Evolutionary conservation across 1,140 invertebrate species (phyloP).

Genomic region (Sycophila sp.): DNA sequence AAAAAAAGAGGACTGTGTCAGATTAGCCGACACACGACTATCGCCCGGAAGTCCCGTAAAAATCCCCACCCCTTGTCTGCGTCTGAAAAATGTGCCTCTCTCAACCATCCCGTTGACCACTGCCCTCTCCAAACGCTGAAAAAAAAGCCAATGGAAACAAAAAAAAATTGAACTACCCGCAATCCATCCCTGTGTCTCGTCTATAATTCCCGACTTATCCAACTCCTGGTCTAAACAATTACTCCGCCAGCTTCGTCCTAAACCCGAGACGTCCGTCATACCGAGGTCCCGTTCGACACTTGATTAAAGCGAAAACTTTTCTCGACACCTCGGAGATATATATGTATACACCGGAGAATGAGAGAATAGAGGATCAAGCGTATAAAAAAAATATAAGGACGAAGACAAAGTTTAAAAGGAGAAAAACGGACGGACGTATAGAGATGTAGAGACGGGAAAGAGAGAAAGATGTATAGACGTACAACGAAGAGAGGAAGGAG

Average conservation of each 20-base stretch:
- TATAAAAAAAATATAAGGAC: conserved; percentile 33
- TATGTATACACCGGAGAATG: too few relatives aligned
- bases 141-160: conserved; percentile 36
- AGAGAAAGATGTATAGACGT: conserved; percentile 14
- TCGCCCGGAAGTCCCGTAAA: conserved; percentile 32
- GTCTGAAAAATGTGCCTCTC: conserved; percentile 60
- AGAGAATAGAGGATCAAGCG: conserved; percentile 18
- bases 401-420: too few relatives aligned
- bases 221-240: conserved; percentile 37
- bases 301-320: conserved; percentile 42
- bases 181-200: conserved; percentile 41
- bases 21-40: conserved; percentile 45
- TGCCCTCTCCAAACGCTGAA: conserved; percentile 31
- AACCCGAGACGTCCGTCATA: conserved; percentile 25
- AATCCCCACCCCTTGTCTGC: conserved; percentile 65
- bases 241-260: conserved; percentile 25
- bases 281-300: conserved; percentile 38
- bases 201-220: conserved; percentile 37
- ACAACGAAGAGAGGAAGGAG: background rate
- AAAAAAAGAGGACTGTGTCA: conserved; percentile 49
- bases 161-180: too few relatives aligned
- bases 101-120: conserved; percentile 56
- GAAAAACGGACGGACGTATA: conserved; percentile 27
- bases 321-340: conserved; percentile 32
- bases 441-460: conserved; percentile 20